Evolutionary conservation across 2,113 vertebrate species (phyloP), one percentile per base, ranked within the genome.

Genomic region (Chamaetylas fuelleborni): DNA sequence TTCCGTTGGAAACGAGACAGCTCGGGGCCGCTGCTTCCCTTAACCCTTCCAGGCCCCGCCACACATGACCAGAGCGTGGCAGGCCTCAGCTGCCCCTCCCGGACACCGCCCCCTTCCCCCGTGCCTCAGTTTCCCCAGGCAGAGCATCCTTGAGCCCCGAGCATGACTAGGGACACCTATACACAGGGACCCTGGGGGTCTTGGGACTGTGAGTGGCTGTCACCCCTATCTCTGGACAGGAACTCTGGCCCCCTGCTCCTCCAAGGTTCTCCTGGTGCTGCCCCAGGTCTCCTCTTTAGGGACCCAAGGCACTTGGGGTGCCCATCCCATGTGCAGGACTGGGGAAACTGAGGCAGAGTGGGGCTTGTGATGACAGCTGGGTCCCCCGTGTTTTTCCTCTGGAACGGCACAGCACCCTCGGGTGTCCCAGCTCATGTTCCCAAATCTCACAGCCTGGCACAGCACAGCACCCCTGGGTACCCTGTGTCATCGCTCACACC

Each of bases 1-100:
- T 98, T 98, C 98, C 96, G 78, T 22, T 98, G 98, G 98, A 98
- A 98, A 98, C 98, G 97, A 98, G 98, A 98, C 98, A 96, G 97
- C 96, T 94, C 91, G 92, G 97, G 81, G 96, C 97, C 47, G 19
- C 50, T 4, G 56, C 86, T 95, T 96, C 95, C 96, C 93, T 96
- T 96, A 96, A 96, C 96, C 93, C 95, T 95, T 95, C 89, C 83
- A 34, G 1, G 58, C 67, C 86, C 86, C 2, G 0, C 69, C 93
- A 95, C 81, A 67, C 29, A 62, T 91, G 86, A 84, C 81, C 87
- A 8, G 12, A 91, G 65, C 2, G 19, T 1, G 13, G 34, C 71
- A 53, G 93, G 88, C 47, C 95, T 95, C 91, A 87, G 92, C 92
- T 26, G 42, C 51, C 50, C 28, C 23, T 50, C 18, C 43, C 3